Conservation (phyloP, 2,797 vertebrate species). For the Acipenser ruthenus region DNA sequence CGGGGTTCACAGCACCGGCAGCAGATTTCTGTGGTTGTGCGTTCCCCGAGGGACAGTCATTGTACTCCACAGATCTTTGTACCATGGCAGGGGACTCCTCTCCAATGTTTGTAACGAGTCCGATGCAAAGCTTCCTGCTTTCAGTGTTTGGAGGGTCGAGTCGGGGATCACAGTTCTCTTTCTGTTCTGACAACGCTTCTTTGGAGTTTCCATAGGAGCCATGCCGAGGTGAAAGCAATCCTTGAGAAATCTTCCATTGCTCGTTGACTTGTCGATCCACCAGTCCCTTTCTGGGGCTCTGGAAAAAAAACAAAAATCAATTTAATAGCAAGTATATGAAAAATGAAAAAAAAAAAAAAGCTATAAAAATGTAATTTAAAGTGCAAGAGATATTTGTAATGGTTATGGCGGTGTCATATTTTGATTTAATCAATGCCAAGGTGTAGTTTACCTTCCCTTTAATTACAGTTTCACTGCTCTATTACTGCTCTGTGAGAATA, state of each 20-base stretch:
- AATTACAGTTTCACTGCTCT: too few relatives aligned
- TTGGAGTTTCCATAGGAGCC: conserved; percentile 45
- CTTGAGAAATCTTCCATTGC: conserved; percentile 87
- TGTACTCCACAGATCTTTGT: conserved; percentile 25
- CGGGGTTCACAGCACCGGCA: conserved; percentile 29
- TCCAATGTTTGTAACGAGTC: neutral
- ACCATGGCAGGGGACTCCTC: conserved; percentile 30
- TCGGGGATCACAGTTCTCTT: conserved; percentile 68
- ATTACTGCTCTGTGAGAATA: too few relatives aligned
- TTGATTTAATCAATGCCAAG: too few relatives aligned
- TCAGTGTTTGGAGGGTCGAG: conserved; percentile 21
- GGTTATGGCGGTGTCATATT: too few relatives aligned
- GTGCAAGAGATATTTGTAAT: too few relatives aligned
- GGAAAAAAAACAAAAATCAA: conserved; percentile 32
- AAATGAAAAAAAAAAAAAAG: too few relatives aligned
- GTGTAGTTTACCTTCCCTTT: too few relatives aligned
- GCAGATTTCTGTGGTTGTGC: conserved; percentile 25
- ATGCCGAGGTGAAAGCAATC: conserved; percentile 68
- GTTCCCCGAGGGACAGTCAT: conserved; percentile 41
- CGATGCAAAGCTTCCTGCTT: conserved; percentile 20
- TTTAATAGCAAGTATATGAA: conserved; percentile 27
- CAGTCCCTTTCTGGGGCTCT: conserved; percentile 66
- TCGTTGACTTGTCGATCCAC: conserved; percentile 74
- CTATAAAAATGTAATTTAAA: too few relatives aligned
- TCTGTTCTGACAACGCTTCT: conserved; percentile 59